Evolutionary conservation across 35 echinoderm and acorn worm genomes (phyloP).

Genomic region (Heliocidaris erythrogramma): DNA sequence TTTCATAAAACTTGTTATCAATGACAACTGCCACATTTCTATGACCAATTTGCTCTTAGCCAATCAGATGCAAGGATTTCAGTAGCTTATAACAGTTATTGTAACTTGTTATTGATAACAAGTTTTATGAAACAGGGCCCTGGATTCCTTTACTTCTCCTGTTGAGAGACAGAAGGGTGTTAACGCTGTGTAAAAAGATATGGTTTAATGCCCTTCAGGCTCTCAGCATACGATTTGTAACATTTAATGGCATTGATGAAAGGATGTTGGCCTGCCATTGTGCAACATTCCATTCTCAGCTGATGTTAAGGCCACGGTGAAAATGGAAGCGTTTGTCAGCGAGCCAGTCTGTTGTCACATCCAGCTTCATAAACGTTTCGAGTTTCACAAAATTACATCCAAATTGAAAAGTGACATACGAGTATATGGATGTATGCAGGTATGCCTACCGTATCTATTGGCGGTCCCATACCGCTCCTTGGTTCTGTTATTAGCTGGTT

Average conservation of each 20-base stretch:
- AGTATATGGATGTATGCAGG: not conserved
- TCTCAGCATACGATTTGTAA: not conserved
- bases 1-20: too few species aligned
- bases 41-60: too few species aligned
- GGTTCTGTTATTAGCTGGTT: not conserved
- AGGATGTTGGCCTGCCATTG: not conserved
- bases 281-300: not conserved
- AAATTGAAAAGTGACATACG: conserved; percentile 18
- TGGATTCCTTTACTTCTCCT: too few species aligned
- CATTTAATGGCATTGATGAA: not conserved
- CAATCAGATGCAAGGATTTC: too few species aligned
- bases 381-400: conserved; percentile 12
- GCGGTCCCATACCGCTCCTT: not conserved
- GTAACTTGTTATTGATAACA: too few species aligned
- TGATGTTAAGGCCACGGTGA: not conserved
- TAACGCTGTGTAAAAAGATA: too few species aligned
- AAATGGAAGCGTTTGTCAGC: not conserved
- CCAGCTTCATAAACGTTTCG: conserved; percentile 9
- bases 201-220: too few species aligned
- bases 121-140: too few species aligned
- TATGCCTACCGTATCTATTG: not conserved
- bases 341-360: not conserved
- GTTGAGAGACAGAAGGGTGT: too few species aligned
- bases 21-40: too few species aligned
- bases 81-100: too few species aligned